Conservation (phyloP, 2,888 invertebrate genomes). For the Cosmopolites sordidus region DNA sequence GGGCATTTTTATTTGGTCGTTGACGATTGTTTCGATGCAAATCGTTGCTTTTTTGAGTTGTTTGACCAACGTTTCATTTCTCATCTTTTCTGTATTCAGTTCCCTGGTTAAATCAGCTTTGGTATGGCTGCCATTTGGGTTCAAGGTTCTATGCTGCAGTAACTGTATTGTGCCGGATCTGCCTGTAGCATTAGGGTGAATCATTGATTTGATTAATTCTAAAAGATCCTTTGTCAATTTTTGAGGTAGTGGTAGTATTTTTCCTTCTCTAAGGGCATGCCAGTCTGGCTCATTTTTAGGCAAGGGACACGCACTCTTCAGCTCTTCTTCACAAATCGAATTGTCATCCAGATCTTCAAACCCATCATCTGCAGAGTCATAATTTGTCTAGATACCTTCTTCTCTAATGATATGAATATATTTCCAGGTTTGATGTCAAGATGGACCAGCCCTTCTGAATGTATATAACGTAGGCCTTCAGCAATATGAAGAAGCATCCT, state of each 20-base stretch:
- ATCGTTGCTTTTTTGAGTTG: conserved; percentile 67
- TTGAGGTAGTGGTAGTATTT: conserved; percentile 61
- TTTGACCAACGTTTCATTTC: conserved; percentile 72
- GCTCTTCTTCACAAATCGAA: conserved; percentile 56
- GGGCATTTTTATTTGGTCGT: conserved; percentile 39
- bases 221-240: conserved; percentile 55
- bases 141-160: conserved; percentile 63
- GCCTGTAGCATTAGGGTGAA: conserved; percentile 67
- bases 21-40: conserved; percentile 51
- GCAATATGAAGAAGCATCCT: conserved; percentile 75
- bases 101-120: conserved; percentile 76
- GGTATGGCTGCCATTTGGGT: conserved; percentile 70
- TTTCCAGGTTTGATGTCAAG: conserved; percentile 94
- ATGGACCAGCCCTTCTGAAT: conserved; percentile 83
- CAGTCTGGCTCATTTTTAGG: conserved; percentile 88
- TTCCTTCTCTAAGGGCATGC: conserved; percentile 76
- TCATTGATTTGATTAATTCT: conserved; percentile 69
- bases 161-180: conserved; percentile 73
- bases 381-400: conserved; percentile 49
- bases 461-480: conserved; percentile 81
- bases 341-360: conserved; percentile 70
- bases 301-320: conserved; percentile 72
- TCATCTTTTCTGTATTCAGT: conserved; percentile 72
- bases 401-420: conserved; percentile 76
- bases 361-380: conserved; percentile 68